Evolutionary conservation across 2,113 vertebrate species (phyloP), one percentile per base, ranked within the genome.

Genomic region (Indicator maculatus): DNA sequence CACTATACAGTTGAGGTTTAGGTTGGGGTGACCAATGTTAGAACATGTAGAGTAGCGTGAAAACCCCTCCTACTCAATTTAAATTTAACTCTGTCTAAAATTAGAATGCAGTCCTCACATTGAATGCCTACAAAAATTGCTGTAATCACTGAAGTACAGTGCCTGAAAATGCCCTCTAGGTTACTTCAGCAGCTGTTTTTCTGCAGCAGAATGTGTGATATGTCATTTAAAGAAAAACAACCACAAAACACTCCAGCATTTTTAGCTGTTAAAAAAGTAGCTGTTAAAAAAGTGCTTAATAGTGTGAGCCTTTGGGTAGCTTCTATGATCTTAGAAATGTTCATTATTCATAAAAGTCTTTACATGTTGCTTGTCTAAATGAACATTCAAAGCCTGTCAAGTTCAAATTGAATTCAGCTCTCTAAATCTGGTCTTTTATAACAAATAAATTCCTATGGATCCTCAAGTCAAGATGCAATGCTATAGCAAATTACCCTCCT

Each of bases 121-220:
- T 87, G 84, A 90, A 89, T 91, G 86, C 89, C 78, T 86, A 52
- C 76, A 90, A 95, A 91, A 97, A 94, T 81, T 93, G 83, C 93
- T 89, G 73, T 93, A 93, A 95, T 95, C 55, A 53, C 77, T 95
- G 86, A 93, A 96, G 80, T 93, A 89, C 80, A 82, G 65, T 91
- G 88, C 89, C 77, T 93, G 78, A 93, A 97, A 86, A 89, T 95
- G 81, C 86, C 94, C 90, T 90, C 89, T 92, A 82, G 86, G 93
- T 89, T 88, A 96, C 71, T 67, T 86, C 77, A 92, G 87, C 69
- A 94, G 80, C 71, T 96, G 77, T 44, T 81, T 59, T 67, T 92
- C 84, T 83, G 66, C 67, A 92, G 83, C 84, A 92, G 69, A 89
- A 88, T 94, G 82, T 59, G 61, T 28, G 23, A 84, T 82, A 24